These are phyloP conservation scores for Andrena bucephala DNA, from an alignment of 2,888 invertebrate species.

Conservation along the genomic window DNA sequence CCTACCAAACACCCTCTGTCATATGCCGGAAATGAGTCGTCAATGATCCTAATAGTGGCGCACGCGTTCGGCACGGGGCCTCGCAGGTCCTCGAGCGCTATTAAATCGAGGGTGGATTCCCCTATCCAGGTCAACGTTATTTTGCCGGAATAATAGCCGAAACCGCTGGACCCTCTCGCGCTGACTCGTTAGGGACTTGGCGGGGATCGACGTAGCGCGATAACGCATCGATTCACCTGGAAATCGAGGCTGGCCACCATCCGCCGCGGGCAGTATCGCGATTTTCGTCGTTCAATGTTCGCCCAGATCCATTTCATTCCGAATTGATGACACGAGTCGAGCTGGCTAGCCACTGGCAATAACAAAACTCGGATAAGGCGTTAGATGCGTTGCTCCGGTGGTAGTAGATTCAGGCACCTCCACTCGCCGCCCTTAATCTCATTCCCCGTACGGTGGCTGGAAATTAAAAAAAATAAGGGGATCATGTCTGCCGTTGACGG, in stretches of 20 bases:
- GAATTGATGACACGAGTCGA: neutral
- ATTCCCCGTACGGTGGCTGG: neutral
- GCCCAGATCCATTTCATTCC: slow-evolving; percentile 14
- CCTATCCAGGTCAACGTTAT: slow-evolving; percentile 69
- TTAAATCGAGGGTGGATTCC: slow-evolving; percentile 60
- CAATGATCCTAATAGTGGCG: slow-evolving; percentile 72
- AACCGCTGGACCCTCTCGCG: slow-evolving; percentile 12
- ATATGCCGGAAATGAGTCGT: slow-evolving; percentile 69
- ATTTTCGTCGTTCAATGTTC: slow-evolving; percentile 11
- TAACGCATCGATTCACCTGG: slow-evolving; percentile 40
- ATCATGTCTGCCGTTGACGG: slow-evolving; percentile 57
- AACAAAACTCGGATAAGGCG: neutral
- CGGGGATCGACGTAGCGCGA: slow-evolving; percentile 24
- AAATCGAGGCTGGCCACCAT: slow-evolving; percentile 17
- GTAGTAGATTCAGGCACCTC: too few species aligned
- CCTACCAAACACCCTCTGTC: slow-evolving; percentile 64
- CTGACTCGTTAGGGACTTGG: slow-evolving; percentile 37
- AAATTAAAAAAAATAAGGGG: slow-evolving; percentile 62
- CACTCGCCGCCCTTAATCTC: too few species aligned
- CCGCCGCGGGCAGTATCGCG: neutral
- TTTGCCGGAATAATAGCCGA: slow-evolving; percentile 61
- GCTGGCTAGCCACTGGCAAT: slow-evolving; percentile 6
- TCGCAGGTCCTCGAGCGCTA: slow-evolving; percentile 58
- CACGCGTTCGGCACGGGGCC: slow-evolving; percentile 47
- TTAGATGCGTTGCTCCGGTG: too few species aligned